Evolutionary conservation across 2,888 invertebrate species (phyloP).

Genomic region (Salticus scenicus): DNA sequence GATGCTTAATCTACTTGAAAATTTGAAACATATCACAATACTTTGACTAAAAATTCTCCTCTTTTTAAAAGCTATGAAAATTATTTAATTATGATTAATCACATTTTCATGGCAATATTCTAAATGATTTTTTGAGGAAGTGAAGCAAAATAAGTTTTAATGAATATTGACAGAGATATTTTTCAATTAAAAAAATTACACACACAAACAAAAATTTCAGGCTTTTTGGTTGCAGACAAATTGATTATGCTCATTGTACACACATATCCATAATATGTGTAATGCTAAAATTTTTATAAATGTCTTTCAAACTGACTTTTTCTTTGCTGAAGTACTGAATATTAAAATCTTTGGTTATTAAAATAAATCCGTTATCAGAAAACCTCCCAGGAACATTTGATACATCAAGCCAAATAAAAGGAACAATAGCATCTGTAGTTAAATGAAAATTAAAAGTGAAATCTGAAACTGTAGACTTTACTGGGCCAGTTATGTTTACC

Average conservation of each 20-base stretch:
- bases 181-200: too few relatives aligned
- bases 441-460: slow-evolving; percentile 53
- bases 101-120: too few relatives aligned
- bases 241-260: slow-evolving; percentile 10
- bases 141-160: too few relatives aligned
- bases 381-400: slow-evolving; percentile 80
- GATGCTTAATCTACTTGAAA: too few relatives aligned
- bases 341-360: neutral
- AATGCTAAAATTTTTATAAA: slow-evolving; percentile 24
- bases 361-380: slow-evolving; percentile 84
- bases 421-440: slow-evolving; percentile 77
- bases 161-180: too few relatives aligned
- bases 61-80: too few relatives aligned
- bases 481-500: slow-evolving; percentile 71
- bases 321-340: slow-evolving; percentile 38
- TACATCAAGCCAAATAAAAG: slow-evolving; percentile 80
- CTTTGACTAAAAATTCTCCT: too few relatives aligned
- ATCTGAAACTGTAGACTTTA: slow-evolving; percentile 17
- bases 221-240: too few relatives aligned
- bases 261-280: slow-evolving; percentile 22
- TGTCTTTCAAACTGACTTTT: neutral
- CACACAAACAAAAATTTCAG: too few relatives aligned
- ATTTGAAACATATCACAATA: too few relatives aligned
- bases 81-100: too few relatives aligned
- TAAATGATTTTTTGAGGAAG: too few relatives aligned